Conservation (phyloP, 1,140 invertebrate species). For the Gryllus bimaculatus region DNA sequence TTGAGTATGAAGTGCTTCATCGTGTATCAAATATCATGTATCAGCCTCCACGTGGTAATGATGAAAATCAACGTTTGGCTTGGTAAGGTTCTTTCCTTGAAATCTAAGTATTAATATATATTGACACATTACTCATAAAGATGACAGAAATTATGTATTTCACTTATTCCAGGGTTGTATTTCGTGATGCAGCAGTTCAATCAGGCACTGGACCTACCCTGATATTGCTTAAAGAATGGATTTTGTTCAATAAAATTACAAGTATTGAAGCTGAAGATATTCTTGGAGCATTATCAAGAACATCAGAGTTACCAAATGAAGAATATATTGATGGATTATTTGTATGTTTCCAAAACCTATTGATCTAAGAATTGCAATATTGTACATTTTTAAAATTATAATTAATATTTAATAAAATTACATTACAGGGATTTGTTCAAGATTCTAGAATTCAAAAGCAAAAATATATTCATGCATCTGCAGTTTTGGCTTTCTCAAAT, state of each 20-base stretch:
- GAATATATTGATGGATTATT: neutral
- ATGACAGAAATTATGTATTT: neutral
- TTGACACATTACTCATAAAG: too few relatives aligned
- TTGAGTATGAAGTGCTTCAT: neutral
- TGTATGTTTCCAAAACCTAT: neutral
- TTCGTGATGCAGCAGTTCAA: neutral
- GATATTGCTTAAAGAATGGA: neutral
- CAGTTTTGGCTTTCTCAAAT: neutral
- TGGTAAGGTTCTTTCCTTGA: neutral
- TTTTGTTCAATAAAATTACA: neutral
- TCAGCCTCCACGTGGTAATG: neutral
- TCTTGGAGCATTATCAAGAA: neutral
- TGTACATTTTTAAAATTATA: neutral
- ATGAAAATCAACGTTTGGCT: neutral
- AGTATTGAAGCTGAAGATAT: neutral
- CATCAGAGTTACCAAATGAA: neutral
- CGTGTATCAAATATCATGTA: neutral
- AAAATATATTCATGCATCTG: neutral
- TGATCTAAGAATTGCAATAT: neutral
- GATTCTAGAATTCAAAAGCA: neutral
- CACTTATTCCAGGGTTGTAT: neutral
- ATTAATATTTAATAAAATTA: neutral
- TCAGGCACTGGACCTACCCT: neutral
- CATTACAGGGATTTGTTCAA: neutral
- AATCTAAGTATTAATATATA: neutral